These are phyloP conservation scores for Porites australiensis DNA, from an alignment of 64 coral and sea anemone genomes.

Conservation along the genomic window DNA sequence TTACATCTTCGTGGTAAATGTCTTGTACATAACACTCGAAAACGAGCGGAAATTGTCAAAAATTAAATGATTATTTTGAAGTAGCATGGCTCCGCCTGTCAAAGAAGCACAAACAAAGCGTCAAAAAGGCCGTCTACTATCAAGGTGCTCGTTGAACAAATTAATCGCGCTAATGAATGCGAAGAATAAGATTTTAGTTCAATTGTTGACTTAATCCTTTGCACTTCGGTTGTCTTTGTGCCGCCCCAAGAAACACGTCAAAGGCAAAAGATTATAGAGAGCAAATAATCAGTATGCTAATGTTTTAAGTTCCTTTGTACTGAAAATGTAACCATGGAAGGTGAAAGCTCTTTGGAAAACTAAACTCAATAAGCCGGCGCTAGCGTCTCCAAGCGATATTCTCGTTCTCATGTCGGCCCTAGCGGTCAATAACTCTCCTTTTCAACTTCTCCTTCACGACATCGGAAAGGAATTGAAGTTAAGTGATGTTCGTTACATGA, in stretches of 20 bases:
- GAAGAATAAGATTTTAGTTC: constrained; percentile 15
- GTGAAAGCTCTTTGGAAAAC: neutral
- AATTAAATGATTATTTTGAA: neutral
- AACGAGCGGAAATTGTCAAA: neutral
- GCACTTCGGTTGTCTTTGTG: neutral
- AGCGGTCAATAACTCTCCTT: constrained; percentile 21
- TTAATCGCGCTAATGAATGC: constrained; percentile 1
- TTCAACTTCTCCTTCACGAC: constrained; percentile 62
- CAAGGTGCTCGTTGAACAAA: neutral
- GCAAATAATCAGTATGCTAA: constrained; percentile 42
- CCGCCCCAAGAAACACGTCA: constrained; percentile 31
- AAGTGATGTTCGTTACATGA: constrained; percentile 79
- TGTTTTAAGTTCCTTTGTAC: neutral
- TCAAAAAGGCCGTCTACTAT: neutral
- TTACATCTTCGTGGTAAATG: neutral
- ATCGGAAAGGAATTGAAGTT: constrained; percentile 77
- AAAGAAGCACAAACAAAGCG: neutral
- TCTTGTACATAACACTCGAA: neutral
- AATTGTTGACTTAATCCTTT: constrained; percentile 21
- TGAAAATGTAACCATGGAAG: neutral
- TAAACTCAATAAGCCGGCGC: too few species aligned
- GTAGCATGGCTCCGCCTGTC: neutral
- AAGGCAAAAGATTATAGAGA: neutral
- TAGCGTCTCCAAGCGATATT: neutral
- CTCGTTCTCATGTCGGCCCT: neutral